Conservation (phyloP, 53 echinoderm and acorn worm genomes). For the Paelopatides confundens region DNA sequence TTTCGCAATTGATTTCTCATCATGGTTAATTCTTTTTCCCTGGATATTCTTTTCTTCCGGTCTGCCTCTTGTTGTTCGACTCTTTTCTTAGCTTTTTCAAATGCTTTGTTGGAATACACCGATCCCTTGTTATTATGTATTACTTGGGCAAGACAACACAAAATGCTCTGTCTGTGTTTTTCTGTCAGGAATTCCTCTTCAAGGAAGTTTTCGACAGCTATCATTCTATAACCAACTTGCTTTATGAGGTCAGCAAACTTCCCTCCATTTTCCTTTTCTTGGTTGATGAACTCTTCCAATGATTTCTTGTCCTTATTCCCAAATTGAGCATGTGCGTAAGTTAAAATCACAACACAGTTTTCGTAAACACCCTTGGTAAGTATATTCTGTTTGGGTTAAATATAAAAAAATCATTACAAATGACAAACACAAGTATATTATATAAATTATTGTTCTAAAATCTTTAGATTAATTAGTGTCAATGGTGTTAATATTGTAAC, state of each 20-base stretch:
- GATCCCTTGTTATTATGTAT: not conserved
- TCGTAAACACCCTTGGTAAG: not conserved
- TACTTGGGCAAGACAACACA: not conserved
- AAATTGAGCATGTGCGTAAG: not conserved
- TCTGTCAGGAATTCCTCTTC: not conserved
- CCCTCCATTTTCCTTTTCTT: not conserved
- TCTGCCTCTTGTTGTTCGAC: not conserved
- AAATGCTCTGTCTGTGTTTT: not conserved
- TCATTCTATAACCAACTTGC: not conserved
- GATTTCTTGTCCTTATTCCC: not conserved
- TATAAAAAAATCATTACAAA: too few relatives aligned
- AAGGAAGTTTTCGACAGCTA: slow-evolving; percentile 4
- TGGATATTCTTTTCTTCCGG: not conserved
- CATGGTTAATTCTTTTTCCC: not conserved
- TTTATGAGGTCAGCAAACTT: not conserved
- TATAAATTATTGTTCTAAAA: too few relatives aligned
- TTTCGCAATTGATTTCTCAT: not conserved
- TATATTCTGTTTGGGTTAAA: not conserved
- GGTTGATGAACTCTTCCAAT: not conserved
- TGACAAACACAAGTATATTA: too few relatives aligned
- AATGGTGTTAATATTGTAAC: too few relatives aligned
- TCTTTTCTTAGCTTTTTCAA: not conserved
- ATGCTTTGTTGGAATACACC: not conserved
- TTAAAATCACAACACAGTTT: not conserved
- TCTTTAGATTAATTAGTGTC: too few relatives aligned